Percentiles rank a stretch among this genome's conserved stretches.
Conservation (phyloP, 2,888 invertebrate species). For the Pyrochroa serraticornis region DNA sequence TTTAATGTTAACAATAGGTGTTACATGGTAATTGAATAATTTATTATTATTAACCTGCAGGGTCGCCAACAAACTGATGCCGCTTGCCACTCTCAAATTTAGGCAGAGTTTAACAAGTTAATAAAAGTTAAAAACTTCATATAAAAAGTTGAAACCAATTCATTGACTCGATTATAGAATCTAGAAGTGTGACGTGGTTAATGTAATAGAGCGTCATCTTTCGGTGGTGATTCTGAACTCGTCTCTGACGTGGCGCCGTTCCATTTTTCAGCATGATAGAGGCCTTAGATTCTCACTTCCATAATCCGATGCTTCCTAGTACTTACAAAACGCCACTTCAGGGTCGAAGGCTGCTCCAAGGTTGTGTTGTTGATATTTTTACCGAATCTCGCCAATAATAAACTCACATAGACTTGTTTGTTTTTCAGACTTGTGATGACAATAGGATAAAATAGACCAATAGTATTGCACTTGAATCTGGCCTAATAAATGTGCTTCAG, state of each 20-base stretch:
- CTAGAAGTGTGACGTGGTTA: too few relatives aligned
- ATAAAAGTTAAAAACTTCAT: neutral
- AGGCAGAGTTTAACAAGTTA: neutral
- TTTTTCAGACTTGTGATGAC: slow-evolving; percentile 27
- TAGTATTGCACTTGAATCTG: slow-evolving; percentile 31
- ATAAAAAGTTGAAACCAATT: too few relatives aligned
- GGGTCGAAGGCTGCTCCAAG: neutral
- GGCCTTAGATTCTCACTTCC: slow-evolving; percentile 13
- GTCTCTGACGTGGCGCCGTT: too few relatives aligned
- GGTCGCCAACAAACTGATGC: too few relatives aligned
- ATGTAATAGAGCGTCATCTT: too few relatives aligned
- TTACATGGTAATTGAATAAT: too few relatives aligned
- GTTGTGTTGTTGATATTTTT: slow-evolving; percentile 22
- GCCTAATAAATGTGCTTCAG: slow-evolving; percentile 35
- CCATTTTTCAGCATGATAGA: neutral
- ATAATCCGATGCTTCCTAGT: too few relatives aligned
- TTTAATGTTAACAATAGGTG: slow-evolving; percentile 10
- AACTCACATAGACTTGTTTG: slow-evolving; percentile 12
- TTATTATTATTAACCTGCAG: too few relatives aligned
- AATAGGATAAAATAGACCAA: slow-evolving; percentile 30
- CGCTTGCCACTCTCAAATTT: neutral
- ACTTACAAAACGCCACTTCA: too few relatives aligned
- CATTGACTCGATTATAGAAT: too few relatives aligned
- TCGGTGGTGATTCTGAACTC: too few relatives aligned
- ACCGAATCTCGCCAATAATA: slow-evolving; percentile 20